Evolutionary conservation across 2,888 invertebrate species (phyloP).

Genomic region (Apeira syringaria): DNA sequence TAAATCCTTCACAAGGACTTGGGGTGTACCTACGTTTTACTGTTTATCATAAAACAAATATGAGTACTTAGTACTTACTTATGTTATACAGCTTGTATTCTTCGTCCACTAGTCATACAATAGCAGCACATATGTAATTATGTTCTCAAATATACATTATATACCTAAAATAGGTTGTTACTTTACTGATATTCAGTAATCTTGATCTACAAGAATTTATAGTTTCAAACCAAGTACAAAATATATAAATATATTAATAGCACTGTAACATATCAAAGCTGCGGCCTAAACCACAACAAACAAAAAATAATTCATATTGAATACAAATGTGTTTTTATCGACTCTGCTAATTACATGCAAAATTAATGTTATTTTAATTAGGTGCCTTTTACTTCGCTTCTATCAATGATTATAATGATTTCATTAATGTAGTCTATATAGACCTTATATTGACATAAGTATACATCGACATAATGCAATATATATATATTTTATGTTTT

Average conservation of each 20-base stretch:
- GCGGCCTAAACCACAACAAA: slow-evolving; percentile 2
- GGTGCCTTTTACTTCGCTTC: slow-evolving; percentile 5
- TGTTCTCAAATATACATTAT: slow-evolving; percentile 30
- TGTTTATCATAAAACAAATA: not conserved
- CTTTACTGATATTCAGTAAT: slow-evolving; percentile 46
- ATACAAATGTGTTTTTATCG: not conserved
- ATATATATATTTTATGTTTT: slow-evolving; percentile 69
- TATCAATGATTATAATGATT: slow-evolving; percentile 3
- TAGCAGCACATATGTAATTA: slow-evolving; percentile 46
- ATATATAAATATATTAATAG: slow-evolving; percentile 37
- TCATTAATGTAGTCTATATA: slow-evolving; percentile 1
- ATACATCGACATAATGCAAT: slow-evolving; percentile 76
- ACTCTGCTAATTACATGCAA: not conserved
- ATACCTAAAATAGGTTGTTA: slow-evolving; percentile 45
- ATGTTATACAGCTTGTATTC: slow-evolving; percentile 42
- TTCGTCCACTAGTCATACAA: slow-evolving; percentile 71
- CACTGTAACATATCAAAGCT: slow-evolving; percentile 21
- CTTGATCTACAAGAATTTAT: slow-evolving; percentile 25
- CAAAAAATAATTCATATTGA: too few species aligned
- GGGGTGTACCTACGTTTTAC: slow-evolving; percentile 37
- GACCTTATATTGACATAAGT: slow-evolving; percentile 44
- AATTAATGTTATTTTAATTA: slow-evolving; percentile 2
- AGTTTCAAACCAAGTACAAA: slow-evolving; percentile 66
- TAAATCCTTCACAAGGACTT: slow-evolving; percentile 44
- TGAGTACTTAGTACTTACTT: not conserved